A percentile compares a stretch with the other conserved stretches of the same genome.
Evolutionary conservation across 2,113 vertebrate genomes (phyloP).

Genomic region (Crotophaga sulcirostris): DNA sequence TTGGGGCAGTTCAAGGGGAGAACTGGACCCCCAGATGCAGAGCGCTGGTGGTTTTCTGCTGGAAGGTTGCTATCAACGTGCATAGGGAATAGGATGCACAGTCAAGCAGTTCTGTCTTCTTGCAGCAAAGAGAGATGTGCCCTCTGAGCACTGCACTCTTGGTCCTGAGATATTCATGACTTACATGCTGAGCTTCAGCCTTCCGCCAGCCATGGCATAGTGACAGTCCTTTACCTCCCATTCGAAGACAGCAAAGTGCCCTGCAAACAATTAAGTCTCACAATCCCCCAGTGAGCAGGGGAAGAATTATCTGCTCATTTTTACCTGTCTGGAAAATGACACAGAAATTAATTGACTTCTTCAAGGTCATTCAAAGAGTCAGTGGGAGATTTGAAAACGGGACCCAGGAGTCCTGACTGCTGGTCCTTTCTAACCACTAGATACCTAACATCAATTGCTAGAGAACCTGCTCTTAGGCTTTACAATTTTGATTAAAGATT

Average conservation of each 20-base stretch:
- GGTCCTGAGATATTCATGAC: background rate
- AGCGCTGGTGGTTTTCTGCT: background rate
- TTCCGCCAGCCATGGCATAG: background rate
- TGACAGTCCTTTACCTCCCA: background rate
- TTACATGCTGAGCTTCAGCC: background rate
- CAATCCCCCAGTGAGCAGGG: background rate
- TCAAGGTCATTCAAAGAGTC: slow-evolving; percentile 50
- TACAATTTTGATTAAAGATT: slow-evolving; percentile 50
- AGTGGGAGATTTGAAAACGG: slow-evolving; percentile 29
- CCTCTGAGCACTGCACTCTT: background rate
- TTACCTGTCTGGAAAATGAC: slow-evolving; percentile 59
- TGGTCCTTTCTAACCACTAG: slow-evolving; percentile 3
- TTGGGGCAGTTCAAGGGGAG: background rate
- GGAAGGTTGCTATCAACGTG: background rate
- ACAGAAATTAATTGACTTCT: slow-evolving; percentile 64
- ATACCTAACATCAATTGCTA: slow-evolving; percentile 13
- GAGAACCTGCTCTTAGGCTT: background rate
- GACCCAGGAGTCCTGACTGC: slow-evolving; percentile 49
- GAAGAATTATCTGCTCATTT: slow-evolving; percentile 56
- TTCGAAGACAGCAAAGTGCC: background rate
- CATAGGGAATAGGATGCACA: background rate
- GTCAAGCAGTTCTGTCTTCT: accelerated
- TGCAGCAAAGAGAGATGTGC: background rate
- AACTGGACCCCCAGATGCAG: background rate
- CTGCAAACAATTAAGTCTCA: slow-evolving; percentile 52